Evolutionary conservation across 2,797 vertebrate species (phyloP), one percentile per base, ranked within the genome.

Genomic region (Tiaroga cobitis): DNA sequence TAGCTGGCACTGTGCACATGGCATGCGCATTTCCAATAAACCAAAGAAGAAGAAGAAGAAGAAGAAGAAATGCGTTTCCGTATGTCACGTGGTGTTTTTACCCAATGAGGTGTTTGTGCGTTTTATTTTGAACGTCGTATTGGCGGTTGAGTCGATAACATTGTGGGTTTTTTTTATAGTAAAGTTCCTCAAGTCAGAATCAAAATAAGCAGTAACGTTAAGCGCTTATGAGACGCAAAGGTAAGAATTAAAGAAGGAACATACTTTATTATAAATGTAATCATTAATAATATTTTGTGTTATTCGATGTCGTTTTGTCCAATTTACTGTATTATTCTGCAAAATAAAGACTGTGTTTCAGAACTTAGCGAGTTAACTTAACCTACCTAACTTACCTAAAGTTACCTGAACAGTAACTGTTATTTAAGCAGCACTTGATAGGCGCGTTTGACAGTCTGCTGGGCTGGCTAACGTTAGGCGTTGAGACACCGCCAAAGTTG

Each of bases 61-160:
- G 67, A 69, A 32, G 46, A 11, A 74, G 46, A 51, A 34, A 15
- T 2, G 49, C 15, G 37, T 3, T 59, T 43, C 37, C 59, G 41
- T 89, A 92, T 90, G 91, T 93, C 91, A 90, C 91, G 0, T 76
- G 24, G n/a, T 3, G 24, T 68, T 77, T 81, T 80, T 9, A 86
- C 72, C 94, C 93, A 94, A 95, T 96, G 56, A 80, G 73, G 83
- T 87, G 13, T 74, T 72, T 15, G 86, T 59, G 26, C 29, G 81
- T 90, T 88, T 72, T 89, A 88, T 91, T 94, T 95, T 94, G 93
- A 95, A 95, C 46, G 43, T 43, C 21, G 37, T 86, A 85, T 79
- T 91, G 89, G 94, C 94, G 93, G 92, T 91, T 91, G 68, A 81
- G 63, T 5, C 15, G 13, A n/a, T 9, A 78, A 8, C 41, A 1